Conservation (phyloP, 2,888 invertebrate genomes). For the Sericinus montela region DNA sequence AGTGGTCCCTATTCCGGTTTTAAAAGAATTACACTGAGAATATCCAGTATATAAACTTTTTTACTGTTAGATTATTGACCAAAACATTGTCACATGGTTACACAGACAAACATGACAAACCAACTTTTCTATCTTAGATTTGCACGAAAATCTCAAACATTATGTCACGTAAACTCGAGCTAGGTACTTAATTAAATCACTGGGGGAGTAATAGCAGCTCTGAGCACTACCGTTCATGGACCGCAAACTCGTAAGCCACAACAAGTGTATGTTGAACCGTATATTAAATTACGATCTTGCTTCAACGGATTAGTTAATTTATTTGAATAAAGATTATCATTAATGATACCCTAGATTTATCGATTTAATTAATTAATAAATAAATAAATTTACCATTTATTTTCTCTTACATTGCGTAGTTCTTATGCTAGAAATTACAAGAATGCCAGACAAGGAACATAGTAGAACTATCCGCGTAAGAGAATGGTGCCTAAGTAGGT, state of each 20-base stretch:
- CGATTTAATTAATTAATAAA: no score
- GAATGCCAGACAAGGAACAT: no score
- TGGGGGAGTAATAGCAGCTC: slow-evolving; percentile 35
- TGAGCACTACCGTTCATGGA: slow-evolving; percentile 30
- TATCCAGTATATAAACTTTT: no score
- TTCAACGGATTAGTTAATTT: slow-evolving; percentile 6
- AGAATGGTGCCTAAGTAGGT: no score
- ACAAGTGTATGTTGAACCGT: slow-evolving; percentile 16
- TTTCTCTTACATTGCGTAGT: no score
- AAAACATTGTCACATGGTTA: no score
- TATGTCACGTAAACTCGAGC: slow-evolving; percentile 25
- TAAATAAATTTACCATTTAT: no score
- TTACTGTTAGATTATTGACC: no score
- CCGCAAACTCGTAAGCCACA: slow-evolving; percentile 25
- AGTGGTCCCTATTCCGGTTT: no score
- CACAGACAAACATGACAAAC: not conserved
- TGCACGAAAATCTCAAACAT: slow-evolving; percentile 27
- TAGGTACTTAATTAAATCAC: slow-evolving; percentile 40
- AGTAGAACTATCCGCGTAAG: no score
- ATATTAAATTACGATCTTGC: slow-evolving; percentile 16
- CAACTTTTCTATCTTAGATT: not conserved
- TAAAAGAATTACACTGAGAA: no score
- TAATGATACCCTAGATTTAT: not conserved
- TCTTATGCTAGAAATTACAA: no score
- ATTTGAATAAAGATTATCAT: slow-evolving; percentile 2